Evolutionary conservation across 2,888 invertebrate genomes (phyloP).

Genomic region (Tenthredo amoena): DNA sequence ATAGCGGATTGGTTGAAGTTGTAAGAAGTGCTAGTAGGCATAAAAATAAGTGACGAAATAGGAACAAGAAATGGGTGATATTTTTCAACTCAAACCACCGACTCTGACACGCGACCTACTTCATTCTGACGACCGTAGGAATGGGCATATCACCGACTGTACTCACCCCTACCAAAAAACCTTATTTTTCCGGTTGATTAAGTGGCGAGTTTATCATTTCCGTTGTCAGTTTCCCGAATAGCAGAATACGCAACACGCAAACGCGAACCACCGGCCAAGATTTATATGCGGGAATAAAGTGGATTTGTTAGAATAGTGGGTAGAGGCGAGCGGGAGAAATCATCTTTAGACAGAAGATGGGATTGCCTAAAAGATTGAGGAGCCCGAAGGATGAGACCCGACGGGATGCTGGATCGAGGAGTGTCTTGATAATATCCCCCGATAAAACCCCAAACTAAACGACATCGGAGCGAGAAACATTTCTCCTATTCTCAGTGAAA

Average conservation of each 20-base stretch:
- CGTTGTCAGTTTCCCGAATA: conserved; percentile 49
- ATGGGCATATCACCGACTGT: conserved; percentile 39
- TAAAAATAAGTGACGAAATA: conserved; percentile 50
- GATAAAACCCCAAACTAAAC: conserved; percentile 43
- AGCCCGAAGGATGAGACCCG: conserved; percentile 44
- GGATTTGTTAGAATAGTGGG: conserved; percentile 51
- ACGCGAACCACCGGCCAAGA: conserved; percentile 39
- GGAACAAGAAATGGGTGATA: conserved; percentile 46
- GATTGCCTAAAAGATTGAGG: conserved; percentile 51
- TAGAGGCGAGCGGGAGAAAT: conserved; percentile 44
- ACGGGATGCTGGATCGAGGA: conserved; percentile 36
- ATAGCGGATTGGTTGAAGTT: background rate
- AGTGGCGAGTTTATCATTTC: conserved; percentile 53
- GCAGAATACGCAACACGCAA: conserved; percentile 49
- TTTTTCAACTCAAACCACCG: conserved; percentile 38
- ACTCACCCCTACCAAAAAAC: conserved; percentile 24
- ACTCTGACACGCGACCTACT: conserved; percentile 47
- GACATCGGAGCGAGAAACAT: conserved; percentile 32
- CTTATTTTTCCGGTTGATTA: conserved; percentile 53
- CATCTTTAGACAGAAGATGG: conserved; percentile 52
- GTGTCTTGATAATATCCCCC: conserved; percentile 50
- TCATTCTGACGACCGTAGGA: conserved; percentile 28
- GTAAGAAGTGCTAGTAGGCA: conserved; percentile 42
- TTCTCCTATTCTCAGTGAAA: conserved; percentile 28
- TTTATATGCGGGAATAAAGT: conserved; percentile 53